These are phyloP conservation scores for Pogona vitticeps DNA, from an alignment of 2,113 vertebrate species.

Conservation along the genomic window DNA sequence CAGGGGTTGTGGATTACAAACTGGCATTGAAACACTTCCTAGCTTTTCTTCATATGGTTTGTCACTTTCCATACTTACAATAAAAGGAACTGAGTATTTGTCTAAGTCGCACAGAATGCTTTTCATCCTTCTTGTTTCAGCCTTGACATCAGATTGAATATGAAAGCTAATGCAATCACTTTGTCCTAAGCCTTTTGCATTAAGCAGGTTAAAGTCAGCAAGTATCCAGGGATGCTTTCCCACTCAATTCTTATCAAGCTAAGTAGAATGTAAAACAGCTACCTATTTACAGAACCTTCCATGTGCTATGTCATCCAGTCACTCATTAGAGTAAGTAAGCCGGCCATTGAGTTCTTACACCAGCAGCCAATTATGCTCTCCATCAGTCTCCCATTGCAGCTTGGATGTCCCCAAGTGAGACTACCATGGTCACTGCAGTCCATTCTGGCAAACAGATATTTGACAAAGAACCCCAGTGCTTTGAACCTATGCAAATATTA, in stretches of 20 bases:
- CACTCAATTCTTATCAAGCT: neutral
- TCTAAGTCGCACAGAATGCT: slow-evolving; percentile 22
- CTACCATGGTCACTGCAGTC: too few relatives aligned
- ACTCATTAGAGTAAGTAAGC: neutral
- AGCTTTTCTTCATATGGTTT: slow-evolving; percentile 13
- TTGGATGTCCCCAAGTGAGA: too few relatives aligned
- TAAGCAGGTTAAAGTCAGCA: neutral
- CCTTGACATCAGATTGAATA: slow-evolving; percentile 10
- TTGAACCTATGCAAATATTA: too few relatives aligned
- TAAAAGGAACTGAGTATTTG: slow-evolving; percentile 25
- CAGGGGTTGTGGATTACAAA: neutral
- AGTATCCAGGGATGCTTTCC: neutral
- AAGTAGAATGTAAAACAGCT: neutral
- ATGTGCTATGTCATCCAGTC: neutral
- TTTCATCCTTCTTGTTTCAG: slow-evolving; percentile 15
- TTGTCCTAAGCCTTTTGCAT: slow-evolving; percentile 6
- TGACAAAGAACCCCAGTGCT: too few relatives aligned
- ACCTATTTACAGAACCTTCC: neutral
- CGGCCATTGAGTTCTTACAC: neutral
- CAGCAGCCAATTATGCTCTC: neutral
- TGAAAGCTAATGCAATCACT: slow-evolving; percentile 6
- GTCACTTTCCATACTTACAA: neutral
- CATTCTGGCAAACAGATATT: too few relatives aligned
- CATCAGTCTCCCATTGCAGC: neutral
- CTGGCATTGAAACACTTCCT: slow-evolving; percentile 26